phyloP scores from a whole-genome alignment of 2,888 invertebrate genomes.

The Campopleginae sp. region DNA sequence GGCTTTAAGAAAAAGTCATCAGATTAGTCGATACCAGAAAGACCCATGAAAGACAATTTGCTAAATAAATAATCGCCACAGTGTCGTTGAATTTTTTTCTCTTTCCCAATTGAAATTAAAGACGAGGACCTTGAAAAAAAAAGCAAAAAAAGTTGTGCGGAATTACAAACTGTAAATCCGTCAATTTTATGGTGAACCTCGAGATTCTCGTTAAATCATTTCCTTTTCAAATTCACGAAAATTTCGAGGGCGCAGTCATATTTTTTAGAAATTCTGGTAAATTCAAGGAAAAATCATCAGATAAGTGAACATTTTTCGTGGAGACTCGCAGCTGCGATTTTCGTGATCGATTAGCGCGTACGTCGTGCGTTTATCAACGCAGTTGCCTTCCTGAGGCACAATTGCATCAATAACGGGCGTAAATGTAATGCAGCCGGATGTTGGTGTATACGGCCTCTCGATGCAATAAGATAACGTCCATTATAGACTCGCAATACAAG shows the following conservation, averaged over 20 bases:
- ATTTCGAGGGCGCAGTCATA: neutral
- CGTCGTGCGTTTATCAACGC: neutral
- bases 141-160: too few species aligned
- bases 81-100: too few species aligned
- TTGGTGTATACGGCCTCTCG: neutral
- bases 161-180: too few species aligned
- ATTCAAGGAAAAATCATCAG: neutral
- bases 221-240: neutral
- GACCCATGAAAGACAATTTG: too few species aligned
- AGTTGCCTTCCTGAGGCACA: neutral
- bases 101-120: too few species aligned
- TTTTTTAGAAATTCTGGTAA: neutral
- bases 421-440: neutral
- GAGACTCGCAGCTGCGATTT: neutral
- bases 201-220: neutral
- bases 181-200: neutral
- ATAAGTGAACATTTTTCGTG: neutral
- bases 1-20: neutral
- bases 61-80: too few species aligned
- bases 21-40: too few species aligned
- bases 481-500: neutral
- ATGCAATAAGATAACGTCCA: neutral
- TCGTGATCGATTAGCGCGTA: neutral
- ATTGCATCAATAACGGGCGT: neutral
- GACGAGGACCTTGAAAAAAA: too few species aligned